phyloP scores from a whole-genome alignment of 2,797 vertebrate species.

The Cryptoblepharus egeriae region DNA sequence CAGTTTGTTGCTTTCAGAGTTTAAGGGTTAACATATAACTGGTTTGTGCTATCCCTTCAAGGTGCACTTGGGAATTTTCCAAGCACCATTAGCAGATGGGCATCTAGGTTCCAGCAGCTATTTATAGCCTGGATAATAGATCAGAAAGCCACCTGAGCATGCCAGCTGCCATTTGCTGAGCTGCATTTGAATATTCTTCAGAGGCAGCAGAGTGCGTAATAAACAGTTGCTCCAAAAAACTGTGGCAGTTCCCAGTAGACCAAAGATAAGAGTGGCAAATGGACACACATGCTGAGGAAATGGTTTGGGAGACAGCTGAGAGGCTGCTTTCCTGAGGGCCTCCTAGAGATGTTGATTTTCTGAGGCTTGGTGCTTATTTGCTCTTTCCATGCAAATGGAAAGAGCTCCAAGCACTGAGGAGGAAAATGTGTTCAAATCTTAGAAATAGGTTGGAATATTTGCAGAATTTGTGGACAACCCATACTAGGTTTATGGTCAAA shows the following conservation, averaged over 20 bases:
- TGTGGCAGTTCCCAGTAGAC: not conserved
- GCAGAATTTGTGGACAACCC: too few species aligned
- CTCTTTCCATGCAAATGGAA: too few species aligned
- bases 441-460: not conserved
- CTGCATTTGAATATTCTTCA: not conserved
- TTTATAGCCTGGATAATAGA: constrained; percentile 33
- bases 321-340: not conserved
- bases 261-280: not conserved
- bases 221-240: not conserved
- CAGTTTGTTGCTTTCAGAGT: not conserved
- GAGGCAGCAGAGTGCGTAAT: not conserved
- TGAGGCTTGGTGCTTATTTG: too few species aligned
- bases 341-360: not conserved
- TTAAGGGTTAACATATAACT: constrained; percentile 23
- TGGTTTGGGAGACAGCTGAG: not conserved
- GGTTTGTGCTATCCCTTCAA: constrained; percentile 19
- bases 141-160: constrained; percentile 28
- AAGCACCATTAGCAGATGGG: constrained; percentile 29
- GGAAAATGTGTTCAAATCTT: not conserved
- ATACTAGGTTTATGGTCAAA: not conserved
- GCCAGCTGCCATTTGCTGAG: constrained; percentile 20
- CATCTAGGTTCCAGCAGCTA: constrained; percentile 33
- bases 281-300: not conserved
- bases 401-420: not conserved
- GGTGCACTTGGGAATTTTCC: constrained; percentile 42